Evolutionary conservation across 2,888 invertebrate species (phyloP), one percentile per base, ranked within the genome.

Genomic region (Dinocampus coccinellae): DNA sequence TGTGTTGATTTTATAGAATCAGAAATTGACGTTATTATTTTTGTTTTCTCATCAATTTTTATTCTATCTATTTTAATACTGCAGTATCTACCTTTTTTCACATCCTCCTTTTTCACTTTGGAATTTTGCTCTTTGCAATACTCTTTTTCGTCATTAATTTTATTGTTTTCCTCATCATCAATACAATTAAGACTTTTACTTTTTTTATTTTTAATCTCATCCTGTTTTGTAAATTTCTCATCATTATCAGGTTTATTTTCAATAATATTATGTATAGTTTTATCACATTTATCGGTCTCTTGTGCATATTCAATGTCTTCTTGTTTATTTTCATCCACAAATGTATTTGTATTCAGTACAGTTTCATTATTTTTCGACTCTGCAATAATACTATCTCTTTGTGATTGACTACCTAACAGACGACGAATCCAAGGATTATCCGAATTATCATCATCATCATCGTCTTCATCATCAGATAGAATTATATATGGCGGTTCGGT

Each of bases 381-480:
- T 34, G 52, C 55, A 16, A 39, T 61, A 13, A 61, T 71, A 61
- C 70, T 74, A 7, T 76, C 74, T 42, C 75, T 77, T 1, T 78
- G 7, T 13, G 73, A 42, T 36, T 83, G 81, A 70, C 81, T 84
- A 36, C 77, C 71, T 4, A 80, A 80, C 13, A 84, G 72, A 42
- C 79, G 76, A 11, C 79, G 52, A 9, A 83, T 68, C 81, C 83
- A 82, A 6, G 72, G 72, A 73, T 82, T 79, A 0, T 76, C 74
- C 13, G 70, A 73, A 24, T 68, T 24, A 2, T 75, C 73, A 20
- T 79, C 76, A n/a, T 83, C 84, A n/a, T 82, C 82, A 24, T 84
- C 84, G 11, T 82, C 82, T 22, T 84, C 83, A 33, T 81, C 83
- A 53, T 85, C 85, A 0, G 81, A 76, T 24, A 84, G 61, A 57